Base-by-base conservation (phyloP, 64 coral and sea anemone species). In the Cladopsammia gracilis region DNA sequence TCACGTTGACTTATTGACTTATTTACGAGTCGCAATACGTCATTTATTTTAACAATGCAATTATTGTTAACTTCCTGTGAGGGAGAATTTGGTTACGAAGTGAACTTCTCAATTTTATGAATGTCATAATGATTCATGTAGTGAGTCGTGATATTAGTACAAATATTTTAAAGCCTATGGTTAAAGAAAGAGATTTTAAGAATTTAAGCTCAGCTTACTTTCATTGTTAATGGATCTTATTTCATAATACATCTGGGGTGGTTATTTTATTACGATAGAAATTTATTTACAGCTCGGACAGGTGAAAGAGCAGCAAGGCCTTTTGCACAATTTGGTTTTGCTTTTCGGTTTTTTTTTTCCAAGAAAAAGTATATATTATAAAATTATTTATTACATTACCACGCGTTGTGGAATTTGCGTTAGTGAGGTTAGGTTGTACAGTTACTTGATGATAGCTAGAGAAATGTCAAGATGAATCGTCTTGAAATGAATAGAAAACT, bases 301-400 rank as follows among this genome's bases (percentile, higher is more conserved):
- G 26, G 16, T 19, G 13, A 7, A n/a, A 8, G 72, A 75, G 72
- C 72, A 16, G 43, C 45, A 75, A 75, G 44, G 16, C 45, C 44
- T 49, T 48, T 75, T 44, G 72, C 18, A 75, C 12, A 51, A 48
- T 75, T 49, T 49, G 72, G 18, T 75, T 10, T 75, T 75, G 44
- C 45, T 48, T 75, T 75, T 75, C 16, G 53, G 5, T 56, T 56
- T 56, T 7, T 54, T 75, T 75, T 75, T 75, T 49, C 72, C 44
- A 75, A 49, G 19, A 75, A 75, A 75, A 49, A 56, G 7, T 12
- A 47, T 49, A 51, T 75, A 71, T 49, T 20, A 48, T 6, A 75
- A 75, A 75, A 75, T 51, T 75, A 75, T 75, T 49, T 75, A 75
- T 48, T 69, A 69, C 3, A 25, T 69, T 75, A 75, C 20, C 18